Percentiles rank a stretch among this genome's conserved stretches.
Evolutionary conservation across 2,888 invertebrate species (phyloP).

Genomic region (Adineta ricciae): DNA sequence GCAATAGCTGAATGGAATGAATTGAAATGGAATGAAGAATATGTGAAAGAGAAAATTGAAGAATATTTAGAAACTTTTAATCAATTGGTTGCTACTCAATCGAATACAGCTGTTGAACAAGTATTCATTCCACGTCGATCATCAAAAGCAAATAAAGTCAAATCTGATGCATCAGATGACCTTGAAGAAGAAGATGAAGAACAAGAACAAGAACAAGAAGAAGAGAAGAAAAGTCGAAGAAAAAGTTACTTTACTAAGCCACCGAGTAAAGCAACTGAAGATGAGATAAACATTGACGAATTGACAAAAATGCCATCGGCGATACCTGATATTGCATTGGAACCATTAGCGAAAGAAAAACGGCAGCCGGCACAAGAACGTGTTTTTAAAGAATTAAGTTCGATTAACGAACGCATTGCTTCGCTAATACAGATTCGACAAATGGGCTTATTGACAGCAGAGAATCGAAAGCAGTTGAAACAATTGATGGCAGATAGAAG

Average conservation of each 20-base stretch:
- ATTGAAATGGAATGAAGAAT: neutral
- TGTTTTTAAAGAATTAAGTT: neutral
- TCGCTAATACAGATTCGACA: neutral
- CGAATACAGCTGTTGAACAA: too few relatives aligned
- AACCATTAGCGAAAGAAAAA: neutral
- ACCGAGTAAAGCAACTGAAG: neutral
- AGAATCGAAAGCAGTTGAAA: neutral
- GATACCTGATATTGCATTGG: neutral
- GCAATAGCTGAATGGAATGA: neutral
- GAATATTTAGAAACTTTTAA: neutral
- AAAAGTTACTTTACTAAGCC: neutral
- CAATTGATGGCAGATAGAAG: neutral
- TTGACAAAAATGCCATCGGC: neutral
- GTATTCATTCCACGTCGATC: neutral
- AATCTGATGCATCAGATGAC: neutral
- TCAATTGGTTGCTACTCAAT: too few relatives aligned
- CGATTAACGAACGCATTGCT: neutral
- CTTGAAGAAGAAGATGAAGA: neutral
- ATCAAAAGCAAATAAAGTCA: neutral
- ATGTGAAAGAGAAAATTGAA: neutral
- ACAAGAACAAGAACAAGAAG: too few relatives aligned
- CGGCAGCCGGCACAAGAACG: neutral
- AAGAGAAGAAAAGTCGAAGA: neutral
- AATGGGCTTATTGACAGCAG: neutral
- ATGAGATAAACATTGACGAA: neutral